These are phyloP conservation scores for Lepisosteus oculatus DNA, from an alignment of 2,113 vertebrate species.

Conservation along the genomic window DNA sequence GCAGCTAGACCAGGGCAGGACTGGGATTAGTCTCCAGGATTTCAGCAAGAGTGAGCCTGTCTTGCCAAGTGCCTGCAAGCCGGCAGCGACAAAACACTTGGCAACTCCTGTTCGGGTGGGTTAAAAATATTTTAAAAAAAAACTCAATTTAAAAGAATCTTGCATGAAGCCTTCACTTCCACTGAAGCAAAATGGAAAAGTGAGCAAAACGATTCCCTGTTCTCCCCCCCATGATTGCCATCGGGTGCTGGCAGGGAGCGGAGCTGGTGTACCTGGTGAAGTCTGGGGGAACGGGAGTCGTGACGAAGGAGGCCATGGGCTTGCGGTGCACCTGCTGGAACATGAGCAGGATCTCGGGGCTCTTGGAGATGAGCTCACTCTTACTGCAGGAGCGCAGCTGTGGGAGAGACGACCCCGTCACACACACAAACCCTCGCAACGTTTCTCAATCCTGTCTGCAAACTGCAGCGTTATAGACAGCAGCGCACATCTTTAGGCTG, in stretches of 20 bases:
- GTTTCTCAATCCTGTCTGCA: no score
- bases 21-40: no score
- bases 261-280: conserved; percentile 81
- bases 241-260: no score
- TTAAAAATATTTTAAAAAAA: no score
- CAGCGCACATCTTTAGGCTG: not conserved
- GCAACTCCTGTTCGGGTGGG: no score
- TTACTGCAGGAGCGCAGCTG: conserved; percentile 96
- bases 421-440: not conserved
- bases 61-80: no score
- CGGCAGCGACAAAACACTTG: no score
- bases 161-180: no score
- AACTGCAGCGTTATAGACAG: not conserved
- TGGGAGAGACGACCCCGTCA: not conserved
- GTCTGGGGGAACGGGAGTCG: conserved; percentile 94
- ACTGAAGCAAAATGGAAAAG: not conserved
- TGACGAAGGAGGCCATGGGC: conserved; percentile 98
- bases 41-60: no score
- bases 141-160: no score
- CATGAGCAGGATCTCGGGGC: conserved; percentile 97
- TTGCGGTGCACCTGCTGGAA: conserved; percentile 98
- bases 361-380: conserved; percentile 94
- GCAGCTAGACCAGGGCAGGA: no score
- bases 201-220: not conserved
- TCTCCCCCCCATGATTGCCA: no score